Conservation (phyloP, 2,888 invertebrate species). For the Sinhomidia bicolor region DNA sequence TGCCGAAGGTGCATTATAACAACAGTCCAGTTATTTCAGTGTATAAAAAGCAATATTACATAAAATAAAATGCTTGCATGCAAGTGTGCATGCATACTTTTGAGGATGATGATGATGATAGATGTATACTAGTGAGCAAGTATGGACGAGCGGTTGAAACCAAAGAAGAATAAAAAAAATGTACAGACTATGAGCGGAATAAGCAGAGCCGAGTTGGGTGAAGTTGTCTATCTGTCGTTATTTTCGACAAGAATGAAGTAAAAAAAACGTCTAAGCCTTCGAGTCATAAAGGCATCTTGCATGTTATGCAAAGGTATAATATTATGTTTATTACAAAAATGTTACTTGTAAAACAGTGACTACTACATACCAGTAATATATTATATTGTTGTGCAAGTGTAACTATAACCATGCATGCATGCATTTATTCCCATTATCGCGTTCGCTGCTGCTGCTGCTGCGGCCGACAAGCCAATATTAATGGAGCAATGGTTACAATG, state of each 20-base stretch:
- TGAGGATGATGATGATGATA: too few species aligned
- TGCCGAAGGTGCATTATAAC: slow-evolving; percentile 67
- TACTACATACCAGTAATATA: background rate
- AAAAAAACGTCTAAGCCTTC: slow-evolving; percentile 39
- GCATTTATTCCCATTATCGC: too few species aligned
- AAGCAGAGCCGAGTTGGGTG: slow-evolving; percentile 42
- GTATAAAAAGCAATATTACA: too few species aligned
- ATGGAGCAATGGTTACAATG: too few species aligned
- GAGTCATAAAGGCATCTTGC: slow-evolving; percentile 18
- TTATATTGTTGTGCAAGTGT: too few species aligned
- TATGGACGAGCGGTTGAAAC: slow-evolving; percentile 14
- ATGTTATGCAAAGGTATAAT: background rate
- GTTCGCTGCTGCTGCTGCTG: too few species aligned
- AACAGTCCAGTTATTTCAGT: slow-evolving; percentile 59
- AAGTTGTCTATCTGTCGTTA: slow-evolving; percentile 48
- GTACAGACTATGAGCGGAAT: slow-evolving; percentile 24
- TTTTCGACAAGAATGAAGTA: slow-evolving; percentile 12
- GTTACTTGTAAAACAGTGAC: background rate
- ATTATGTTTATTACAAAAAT: background rate
- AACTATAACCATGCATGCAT: background rate
- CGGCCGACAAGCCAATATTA: too few species aligned
- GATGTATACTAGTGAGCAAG: too few species aligned
- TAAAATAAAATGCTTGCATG: background rate
- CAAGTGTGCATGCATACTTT: background rate
- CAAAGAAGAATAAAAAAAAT: slow-evolving; percentile 3